Conservation (phyloP, 2,888 invertebrate genomes). For the Phaedon cochleariae region DNA sequence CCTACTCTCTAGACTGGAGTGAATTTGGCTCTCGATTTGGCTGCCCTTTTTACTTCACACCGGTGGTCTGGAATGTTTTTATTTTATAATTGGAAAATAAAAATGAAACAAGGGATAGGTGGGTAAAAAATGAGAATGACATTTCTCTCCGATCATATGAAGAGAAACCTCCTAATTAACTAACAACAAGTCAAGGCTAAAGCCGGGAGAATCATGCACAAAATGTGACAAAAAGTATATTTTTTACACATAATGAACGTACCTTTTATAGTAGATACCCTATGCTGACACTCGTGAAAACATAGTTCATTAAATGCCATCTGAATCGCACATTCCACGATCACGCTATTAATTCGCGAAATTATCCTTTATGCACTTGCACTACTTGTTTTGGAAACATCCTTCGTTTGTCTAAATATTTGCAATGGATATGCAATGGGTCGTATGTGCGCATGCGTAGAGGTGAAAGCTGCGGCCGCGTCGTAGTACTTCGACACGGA, state of each 20-base stretch:
- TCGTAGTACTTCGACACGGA: neutral
- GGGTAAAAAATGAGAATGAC: too few species aligned
- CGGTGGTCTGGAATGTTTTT: too few species aligned
- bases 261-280: slow-evolving; percentile 41
- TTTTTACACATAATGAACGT: slow-evolving; percentile 35
- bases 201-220: slow-evolving; percentile 46
- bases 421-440: slow-evolving; percentile 32
- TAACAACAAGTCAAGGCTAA: slow-evolving; percentile 50
- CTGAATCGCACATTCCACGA: slow-evolving; percentile 38
- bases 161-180: neutral
- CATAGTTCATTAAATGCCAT: slow-evolving; percentile 32
- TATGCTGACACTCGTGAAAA: slow-evolving; percentile 39
- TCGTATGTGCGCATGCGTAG: slow-evolving; percentile 47
- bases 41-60: too few species aligned
- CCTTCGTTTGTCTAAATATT: slow-evolving; percentile 53
- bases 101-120: too few species aligned
- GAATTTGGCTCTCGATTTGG: too few species aligned
- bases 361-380: slow-evolving; percentile 51
- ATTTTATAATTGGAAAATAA: too few species aligned
- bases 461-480: neutral
- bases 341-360: slow-evolving; percentile 44
- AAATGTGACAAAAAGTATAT: slow-evolving; percentile 38
- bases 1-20: too few species aligned
- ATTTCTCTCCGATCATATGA: too few species aligned
- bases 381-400: slow-evolving; percentile 59